These are phyloP conservation scores for Agapornis roseicollis DNA, from an alignment of 2,113 vertebrate species.

Conservation along the genomic window DNA sequence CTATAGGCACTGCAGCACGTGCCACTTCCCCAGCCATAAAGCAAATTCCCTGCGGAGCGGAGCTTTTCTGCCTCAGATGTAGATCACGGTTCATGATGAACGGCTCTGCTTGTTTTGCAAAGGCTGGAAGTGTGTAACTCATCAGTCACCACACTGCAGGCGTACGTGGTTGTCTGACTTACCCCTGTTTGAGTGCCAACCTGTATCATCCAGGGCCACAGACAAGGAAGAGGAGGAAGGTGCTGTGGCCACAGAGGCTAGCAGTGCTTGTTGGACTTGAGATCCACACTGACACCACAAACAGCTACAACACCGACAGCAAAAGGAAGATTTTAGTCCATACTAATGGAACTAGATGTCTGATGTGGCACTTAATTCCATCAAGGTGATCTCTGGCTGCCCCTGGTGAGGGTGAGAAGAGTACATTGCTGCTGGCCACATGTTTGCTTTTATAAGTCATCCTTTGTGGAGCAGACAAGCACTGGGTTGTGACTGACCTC, in stretches of 20 bases:
- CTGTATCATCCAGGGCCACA: neutral
- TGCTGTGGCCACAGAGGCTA: accelerated
- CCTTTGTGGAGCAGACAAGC: neutral
- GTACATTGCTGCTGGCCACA: neutral
- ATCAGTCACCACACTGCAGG: neutral
- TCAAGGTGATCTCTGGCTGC: neutral
- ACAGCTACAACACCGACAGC: neutral
- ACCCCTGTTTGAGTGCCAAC: neutral
- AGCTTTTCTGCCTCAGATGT: neutral
- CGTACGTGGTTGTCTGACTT: neutral
- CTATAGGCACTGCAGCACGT: neutral
- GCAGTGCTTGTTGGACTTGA: accelerated
- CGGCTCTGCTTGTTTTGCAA: neutral
- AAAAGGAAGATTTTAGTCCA: neutral
- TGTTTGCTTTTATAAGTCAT: too few species aligned
- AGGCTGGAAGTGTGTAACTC: neutral
- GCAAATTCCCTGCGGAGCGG: neutral
- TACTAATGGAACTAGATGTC: neutral
- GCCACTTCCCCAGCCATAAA: neutral
- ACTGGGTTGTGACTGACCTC: neutral
- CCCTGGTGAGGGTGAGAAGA: too few species aligned
- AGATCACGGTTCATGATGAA: neutral
- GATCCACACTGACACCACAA: neutral
- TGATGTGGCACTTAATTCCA: accelerated
- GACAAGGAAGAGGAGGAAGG: neutral